Percentiles rank a stretch among this genome's conserved stretches.
Evolutionary conservation across 2,113 vertebrate species (phyloP).

Genomic region (Takifugu bimaculatus): DNA sequence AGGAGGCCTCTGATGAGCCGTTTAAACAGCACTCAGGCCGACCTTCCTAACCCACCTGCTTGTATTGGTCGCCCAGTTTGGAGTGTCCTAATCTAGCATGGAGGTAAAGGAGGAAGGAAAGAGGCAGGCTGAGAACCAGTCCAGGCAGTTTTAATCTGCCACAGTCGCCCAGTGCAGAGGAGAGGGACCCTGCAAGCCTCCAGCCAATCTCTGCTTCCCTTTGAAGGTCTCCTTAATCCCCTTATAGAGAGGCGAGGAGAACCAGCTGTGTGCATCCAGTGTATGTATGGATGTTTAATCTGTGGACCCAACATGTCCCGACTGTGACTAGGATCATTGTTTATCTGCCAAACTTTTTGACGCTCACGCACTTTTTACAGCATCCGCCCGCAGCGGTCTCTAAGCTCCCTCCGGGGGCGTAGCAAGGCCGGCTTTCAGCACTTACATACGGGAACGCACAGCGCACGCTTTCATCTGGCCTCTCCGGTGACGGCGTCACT

Average conservation of each 20-base stretch:
- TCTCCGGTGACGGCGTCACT: conserved; percentile 47
- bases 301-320: conserved; percentile 6
- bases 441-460: conserved; percentile 34
- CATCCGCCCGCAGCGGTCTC: conserved; percentile 41
- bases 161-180: conserved; percentile 51
- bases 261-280: conserved; percentile 38
- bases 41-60: conserved; percentile 66
- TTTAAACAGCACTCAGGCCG: conserved; percentile 5
- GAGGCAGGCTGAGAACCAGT: conserved; percentile 33
- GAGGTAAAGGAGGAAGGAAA: conserved; percentile 34
- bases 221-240: conserved; percentile 75
- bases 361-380: conserved; percentile 33
- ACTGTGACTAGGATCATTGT: conserved; percentile 18
- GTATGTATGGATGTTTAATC: conserved; percentile 12
- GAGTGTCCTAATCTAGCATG: conserved; percentile 41
- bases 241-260: conserved; percentile 55
- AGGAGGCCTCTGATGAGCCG: not conserved
- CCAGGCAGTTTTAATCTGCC: conserved; percentile 66
- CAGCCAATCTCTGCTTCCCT: conserved; percentile 63
- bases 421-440: conserved; percentile 49
- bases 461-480: conserved; percentile 64
- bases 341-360: conserved; percentile 21
- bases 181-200: conserved; percentile 57
- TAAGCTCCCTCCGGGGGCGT: conserved; percentile 33
- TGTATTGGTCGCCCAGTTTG: conserved; percentile 30